A percentile compares a stretch with the other conserved stretches of the same genome.
Evolutionary conservation across 2,888 invertebrate species (phyloP).

Genomic region (Caenorhabditis angaria): DNA sequence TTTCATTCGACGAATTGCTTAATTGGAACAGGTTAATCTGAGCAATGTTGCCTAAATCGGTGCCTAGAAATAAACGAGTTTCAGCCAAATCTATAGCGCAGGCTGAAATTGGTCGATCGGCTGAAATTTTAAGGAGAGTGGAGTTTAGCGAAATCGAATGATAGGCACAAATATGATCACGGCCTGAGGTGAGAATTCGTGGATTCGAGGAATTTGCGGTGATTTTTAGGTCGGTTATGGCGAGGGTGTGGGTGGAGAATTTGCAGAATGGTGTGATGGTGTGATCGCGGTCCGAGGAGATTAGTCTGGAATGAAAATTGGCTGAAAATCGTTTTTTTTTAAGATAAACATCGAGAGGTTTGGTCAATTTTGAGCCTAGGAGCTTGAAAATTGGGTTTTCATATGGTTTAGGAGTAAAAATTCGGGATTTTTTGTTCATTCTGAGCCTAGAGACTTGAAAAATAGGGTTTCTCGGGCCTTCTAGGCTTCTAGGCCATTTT

Average conservation of each 20-base stretch:
- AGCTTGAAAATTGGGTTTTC: too few species aligned
- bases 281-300: slow-evolving; percentile 43
- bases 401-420: too few species aligned
- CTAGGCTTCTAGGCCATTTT: neutral
- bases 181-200: slow-evolving; percentile 54
- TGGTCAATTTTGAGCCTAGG: too few species aligned
- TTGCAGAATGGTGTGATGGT: slow-evolving; percentile 49
- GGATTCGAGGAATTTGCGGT: slow-evolving; percentile 45
- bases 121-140: slow-evolving; percentile 52
- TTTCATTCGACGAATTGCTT: slow-evolving; percentile 26
- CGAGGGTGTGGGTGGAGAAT: slow-evolving; percentile 58
- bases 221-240: slow-evolving; percentile 53
- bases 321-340: too few species aligned
- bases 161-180: slow-evolving; percentile 55
- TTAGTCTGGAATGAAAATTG: slow-evolving; percentile 34
- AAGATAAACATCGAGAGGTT: too few species aligned
- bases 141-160: slow-evolving; percentile 56
- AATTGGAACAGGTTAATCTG: slow-evolving; percentile 51
- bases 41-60: slow-evolving; percentile 58
- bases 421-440: too few species aligned
- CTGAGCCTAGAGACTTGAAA: too few species aligned
- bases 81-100: slow-evolving; percentile 62
- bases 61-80: slow-evolving; percentile 58
- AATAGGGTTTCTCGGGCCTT: too few species aligned
- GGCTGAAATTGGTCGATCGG: slow-evolving; percentile 59